Conservation (phyloP, 1,140 invertebrate species). For the Drosophila sp. region DNA sequence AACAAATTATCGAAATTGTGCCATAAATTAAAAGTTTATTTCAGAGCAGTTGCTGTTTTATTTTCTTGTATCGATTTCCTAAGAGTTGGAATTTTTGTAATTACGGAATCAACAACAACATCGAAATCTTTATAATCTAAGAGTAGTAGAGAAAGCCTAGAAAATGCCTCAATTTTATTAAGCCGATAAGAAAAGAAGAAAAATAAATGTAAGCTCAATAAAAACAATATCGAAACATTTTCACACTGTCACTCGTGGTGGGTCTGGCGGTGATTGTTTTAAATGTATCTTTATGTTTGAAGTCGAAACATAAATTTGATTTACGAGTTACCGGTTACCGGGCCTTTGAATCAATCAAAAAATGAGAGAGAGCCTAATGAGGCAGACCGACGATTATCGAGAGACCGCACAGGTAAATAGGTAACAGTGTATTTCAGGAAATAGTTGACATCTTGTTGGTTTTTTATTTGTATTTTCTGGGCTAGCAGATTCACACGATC, state of each 20-base stretch:
- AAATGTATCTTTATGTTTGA: slow-evolving; percentile 43
- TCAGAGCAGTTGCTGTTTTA: slow-evolving; percentile 5
- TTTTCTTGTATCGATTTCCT: slow-evolving; percentile 33
- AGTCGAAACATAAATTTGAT: slow-evolving; percentile 72
- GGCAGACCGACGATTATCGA: slow-evolving; percentile 10
- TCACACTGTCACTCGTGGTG: slow-evolving; percentile 31
- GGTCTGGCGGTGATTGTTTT: slow-evolving; percentile 22
- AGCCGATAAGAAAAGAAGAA: slow-evolving; percentile 31
- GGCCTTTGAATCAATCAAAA: slow-evolving; percentile 67
- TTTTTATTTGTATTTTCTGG: background rate
- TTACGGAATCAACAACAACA: slow-evolving; percentile 16
- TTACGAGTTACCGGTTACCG: slow-evolving; percentile 61
- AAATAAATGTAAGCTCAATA: slow-evolving; percentile 11
- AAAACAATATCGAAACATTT: slow-evolving; percentile 14
- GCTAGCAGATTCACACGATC: slow-evolving; percentile 62
- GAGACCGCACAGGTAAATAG: slow-evolving; percentile 62
- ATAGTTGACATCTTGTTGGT: slow-evolving; percentile 59
- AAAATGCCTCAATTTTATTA: slow-evolving; percentile 35
- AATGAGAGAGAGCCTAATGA: slow-evolving; percentile 48
- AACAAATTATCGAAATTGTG: slow-evolving; percentile 75
- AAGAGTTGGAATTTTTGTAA: slow-evolving; percentile 27
- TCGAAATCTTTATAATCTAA: background rate
- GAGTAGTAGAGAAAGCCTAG: slow-evolving; percentile 15
- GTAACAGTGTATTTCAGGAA: slow-evolving; percentile 45
- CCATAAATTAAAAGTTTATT: slow-evolving; percentile 69